Evolutionary conservation across 2,888 invertebrate genomes (phyloP).

Genomic region (Drosophila heteroneura): DNA sequence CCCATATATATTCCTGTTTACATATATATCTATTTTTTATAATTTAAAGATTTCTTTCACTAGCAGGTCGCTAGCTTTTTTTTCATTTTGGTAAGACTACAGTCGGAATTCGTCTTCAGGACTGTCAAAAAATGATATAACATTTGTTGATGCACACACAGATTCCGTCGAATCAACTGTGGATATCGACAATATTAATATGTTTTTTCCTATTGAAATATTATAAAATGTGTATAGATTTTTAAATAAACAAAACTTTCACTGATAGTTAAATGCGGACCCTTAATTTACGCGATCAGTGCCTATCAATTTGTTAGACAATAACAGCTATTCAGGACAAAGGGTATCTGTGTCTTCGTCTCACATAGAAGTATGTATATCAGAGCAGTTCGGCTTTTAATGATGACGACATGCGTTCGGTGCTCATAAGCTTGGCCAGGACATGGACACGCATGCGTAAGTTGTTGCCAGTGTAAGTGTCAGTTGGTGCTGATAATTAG

Average conservation of each 20-base stretch:
- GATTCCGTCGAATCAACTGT: neutral
- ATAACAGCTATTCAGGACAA: neutral
- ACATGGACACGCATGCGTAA: constrained; percentile 80
- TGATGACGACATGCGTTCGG: constrained; percentile 65
- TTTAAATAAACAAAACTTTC: neutral
- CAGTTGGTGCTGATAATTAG: constrained; percentile 79
- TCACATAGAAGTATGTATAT: neutral
- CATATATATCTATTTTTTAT: neutral
- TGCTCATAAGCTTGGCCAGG: constrained; percentile 64
- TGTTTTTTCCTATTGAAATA: neutral
- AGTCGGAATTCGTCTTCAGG: neutral
- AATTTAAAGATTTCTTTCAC: neutral
- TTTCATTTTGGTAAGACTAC: neutral
- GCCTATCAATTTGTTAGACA: neutral
- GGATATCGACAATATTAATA: neutral
- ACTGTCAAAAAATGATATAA: neutral
- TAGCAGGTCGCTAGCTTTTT: neutral
- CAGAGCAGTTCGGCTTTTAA: constrained; percentile 26
- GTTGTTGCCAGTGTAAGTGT: constrained; percentile 81
- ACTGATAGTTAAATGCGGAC: neutral
- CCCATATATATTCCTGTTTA: neutral
- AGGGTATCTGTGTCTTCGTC: constrained; percentile 47
- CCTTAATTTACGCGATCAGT: neutral
- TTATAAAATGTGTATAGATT: neutral
- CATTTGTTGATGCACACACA: neutral